These are phyloP conservation scores for Coptodon bakossiorum DNA, from an alignment of 2,113 vertebrate species.

Conservation along the genomic window DNA sequence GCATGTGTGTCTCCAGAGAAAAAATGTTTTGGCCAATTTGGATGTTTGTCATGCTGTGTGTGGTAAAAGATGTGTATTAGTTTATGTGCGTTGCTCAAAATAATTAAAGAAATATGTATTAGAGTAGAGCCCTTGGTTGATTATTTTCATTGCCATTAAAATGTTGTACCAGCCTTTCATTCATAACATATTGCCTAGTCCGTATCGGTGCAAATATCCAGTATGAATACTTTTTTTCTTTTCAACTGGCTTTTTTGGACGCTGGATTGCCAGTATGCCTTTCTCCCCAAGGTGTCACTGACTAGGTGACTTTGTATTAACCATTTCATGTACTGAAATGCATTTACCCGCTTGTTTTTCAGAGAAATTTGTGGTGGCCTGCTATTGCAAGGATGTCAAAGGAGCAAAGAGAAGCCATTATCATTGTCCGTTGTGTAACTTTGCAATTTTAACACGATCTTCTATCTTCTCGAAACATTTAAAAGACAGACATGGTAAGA, in stretches of 20 bases:
- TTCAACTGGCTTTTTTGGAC: background rate
- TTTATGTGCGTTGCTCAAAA: fast-evolving
- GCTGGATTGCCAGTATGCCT: background rate
- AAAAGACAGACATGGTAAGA: background rate
- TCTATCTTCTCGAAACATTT: background rate
- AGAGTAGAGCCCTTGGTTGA: background rate
- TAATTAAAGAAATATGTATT: background rate
- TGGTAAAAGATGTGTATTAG: fast-evolving
- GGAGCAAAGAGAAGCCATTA: background rate
- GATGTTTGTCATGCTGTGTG: background rate
- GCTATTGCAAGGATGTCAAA: background rate
- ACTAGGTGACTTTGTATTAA: background rate
- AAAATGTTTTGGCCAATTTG: background rate
- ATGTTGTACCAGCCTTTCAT: background rate
- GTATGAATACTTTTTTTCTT: background rate
- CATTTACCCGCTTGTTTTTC: background rate
- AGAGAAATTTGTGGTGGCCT: background rate
- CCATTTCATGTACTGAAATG: background rate
- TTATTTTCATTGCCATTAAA: background rate
- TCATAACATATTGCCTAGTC: background rate
- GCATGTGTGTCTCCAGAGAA: background rate
- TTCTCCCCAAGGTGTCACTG: background rate
- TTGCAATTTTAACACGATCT: background rate
- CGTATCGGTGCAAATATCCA: fast-evolving
- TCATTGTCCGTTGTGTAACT: background rate